Percentiles rank a stretch among this genome's conserved stretches.
phyloP scores from a whole-genome alignment of 2,888 invertebrate genomes.

The Epinotia brunnichana region DNA sequence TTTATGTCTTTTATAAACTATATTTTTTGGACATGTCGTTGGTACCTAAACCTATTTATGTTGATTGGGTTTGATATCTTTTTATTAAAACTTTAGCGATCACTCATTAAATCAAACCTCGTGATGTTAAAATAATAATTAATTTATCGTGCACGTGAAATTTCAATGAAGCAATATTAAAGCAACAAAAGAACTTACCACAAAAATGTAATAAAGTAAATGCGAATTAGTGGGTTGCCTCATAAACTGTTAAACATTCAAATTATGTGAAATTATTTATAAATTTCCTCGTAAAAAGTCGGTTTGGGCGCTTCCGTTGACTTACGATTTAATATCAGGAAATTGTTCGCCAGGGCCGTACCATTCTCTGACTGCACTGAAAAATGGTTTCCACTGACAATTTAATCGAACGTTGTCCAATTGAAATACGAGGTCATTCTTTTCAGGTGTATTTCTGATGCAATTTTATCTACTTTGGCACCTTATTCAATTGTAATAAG shows the following conservation, averaged over 20 bases:
- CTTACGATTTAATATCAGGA: slow-evolving; percentile 24
- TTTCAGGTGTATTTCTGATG: slow-evolving; percentile 5
- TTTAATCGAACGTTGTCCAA: slow-evolving; percentile 5
- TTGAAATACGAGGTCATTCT: slow-evolving; percentile 11
- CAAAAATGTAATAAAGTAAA: slow-evolving; percentile 9
- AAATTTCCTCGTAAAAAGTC: slow-evolving; percentile 14
- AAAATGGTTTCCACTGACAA: slow-evolving; percentile 16
- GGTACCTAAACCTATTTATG: too few relatives aligned
- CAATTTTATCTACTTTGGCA: background rate
- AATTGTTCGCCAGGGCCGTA: slow-evolving; percentile 1
- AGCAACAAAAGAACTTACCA: background rate
- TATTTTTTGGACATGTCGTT: too few relatives aligned
- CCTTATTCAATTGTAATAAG: too few relatives aligned
- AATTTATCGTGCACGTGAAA: background rate
- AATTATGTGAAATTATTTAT: slow-evolving; percentile 16
- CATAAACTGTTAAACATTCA: slow-evolving; percentile 19
- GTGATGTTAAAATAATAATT: background rate
- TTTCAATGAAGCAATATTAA: background rate
- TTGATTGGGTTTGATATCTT: too few relatives aligned
- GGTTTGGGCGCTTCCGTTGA: slow-evolving; percentile 10
- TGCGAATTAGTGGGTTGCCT: slow-evolving; percentile 1
- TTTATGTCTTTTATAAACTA: background rate
- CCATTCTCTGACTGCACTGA: background rate
- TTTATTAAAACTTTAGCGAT: background rate
- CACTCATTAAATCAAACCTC: background rate